Conservation (phyloP, 64 coral and sea anemone species). For the Platygyra sinensis region DNA sequence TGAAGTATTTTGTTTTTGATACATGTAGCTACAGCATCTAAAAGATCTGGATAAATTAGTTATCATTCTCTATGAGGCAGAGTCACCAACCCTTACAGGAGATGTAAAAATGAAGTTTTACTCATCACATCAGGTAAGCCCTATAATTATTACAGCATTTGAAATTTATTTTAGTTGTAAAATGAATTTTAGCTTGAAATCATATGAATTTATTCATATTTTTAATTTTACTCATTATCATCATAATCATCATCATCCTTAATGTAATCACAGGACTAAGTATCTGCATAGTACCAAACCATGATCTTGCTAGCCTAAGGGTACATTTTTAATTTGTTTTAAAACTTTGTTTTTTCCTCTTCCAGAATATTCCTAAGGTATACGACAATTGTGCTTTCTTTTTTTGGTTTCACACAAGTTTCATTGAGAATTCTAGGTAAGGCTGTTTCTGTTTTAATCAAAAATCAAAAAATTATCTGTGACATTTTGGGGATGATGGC, state of each 20-base stretch:
- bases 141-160: neutral
- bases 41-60: slow-evolving; percentile 87
- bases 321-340: neutral
- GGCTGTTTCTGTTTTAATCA: neutral
- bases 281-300: no score
- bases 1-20: neutral
- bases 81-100: slow-evolving; percentile 77
- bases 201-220: neutral
- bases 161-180: neutral
- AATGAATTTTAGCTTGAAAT: neutral
- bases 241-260: no score
- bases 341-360: neutral
- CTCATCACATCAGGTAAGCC: slow-evolving; percentile 74
- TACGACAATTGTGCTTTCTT: slow-evolving; percentile 97
- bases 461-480: no score
- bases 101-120: slow-evolving; percentile 98
- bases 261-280: no score
- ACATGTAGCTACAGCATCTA: slow-evolving; percentile 75
- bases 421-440: slow-evolving; percentile 91
- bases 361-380: slow-evolving; percentile 85
- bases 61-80: slow-evolving; percentile 62
- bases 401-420: slow-evolving; percentile 99
- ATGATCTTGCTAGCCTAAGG: no score
- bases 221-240: no score
- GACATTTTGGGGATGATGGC: no score